These are phyloP conservation scores for Montipora foliosa DNA, from an alignment of 64 coral and sea anemone genomes.

Conservation along the genomic window DNA sequence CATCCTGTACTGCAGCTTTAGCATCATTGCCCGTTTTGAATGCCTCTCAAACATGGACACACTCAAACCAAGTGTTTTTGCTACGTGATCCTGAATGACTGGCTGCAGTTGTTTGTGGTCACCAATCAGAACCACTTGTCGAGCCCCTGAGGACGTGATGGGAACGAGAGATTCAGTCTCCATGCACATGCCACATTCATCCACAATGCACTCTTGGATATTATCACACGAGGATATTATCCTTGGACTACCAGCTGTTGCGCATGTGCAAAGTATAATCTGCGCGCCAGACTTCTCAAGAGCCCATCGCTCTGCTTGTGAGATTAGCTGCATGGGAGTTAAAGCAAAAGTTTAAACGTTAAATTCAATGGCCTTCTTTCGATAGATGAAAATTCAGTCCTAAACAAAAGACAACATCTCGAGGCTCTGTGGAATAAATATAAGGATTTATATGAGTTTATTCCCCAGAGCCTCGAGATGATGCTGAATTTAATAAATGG, in stretches of 20 bases:
- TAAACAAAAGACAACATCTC: too few species aligned
- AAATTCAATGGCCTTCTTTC: too few species aligned
- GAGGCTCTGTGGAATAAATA: too few species aligned
- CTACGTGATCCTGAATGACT: conserved; percentile 71
- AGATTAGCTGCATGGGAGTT: conserved; percentile 50
- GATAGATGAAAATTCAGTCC: too few species aligned
- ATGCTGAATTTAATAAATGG: too few species aligned
- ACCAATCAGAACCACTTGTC: conserved; percentile 89
- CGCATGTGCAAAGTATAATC: conserved; percentile 90
- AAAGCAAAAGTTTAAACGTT: background rate
- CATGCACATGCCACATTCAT: conserved; percentile 96
- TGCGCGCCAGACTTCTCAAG: conserved; percentile 78
- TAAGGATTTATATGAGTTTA: too few species aligned
- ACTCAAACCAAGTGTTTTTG: conserved; percentile 66
- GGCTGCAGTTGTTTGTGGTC: conserved; percentile 98
- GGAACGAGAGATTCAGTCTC: conserved; percentile 90
- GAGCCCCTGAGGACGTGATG: conserved; percentile 74
- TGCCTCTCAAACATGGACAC: conserved; percentile 94
- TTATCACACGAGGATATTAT: conserved; percentile 49
- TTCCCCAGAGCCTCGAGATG: too few species aligned
- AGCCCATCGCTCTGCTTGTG: conserved; percentile 75
- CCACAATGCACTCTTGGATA: conserved; percentile 92
- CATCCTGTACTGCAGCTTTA: conserved; percentile 93
- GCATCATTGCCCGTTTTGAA: conserved; percentile 73
- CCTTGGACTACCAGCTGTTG: conserved; percentile 50